Base-by-base conservation (phyloP, 2,797 vertebrate genomes). In the Sphenopsis melanotis region DNA sequence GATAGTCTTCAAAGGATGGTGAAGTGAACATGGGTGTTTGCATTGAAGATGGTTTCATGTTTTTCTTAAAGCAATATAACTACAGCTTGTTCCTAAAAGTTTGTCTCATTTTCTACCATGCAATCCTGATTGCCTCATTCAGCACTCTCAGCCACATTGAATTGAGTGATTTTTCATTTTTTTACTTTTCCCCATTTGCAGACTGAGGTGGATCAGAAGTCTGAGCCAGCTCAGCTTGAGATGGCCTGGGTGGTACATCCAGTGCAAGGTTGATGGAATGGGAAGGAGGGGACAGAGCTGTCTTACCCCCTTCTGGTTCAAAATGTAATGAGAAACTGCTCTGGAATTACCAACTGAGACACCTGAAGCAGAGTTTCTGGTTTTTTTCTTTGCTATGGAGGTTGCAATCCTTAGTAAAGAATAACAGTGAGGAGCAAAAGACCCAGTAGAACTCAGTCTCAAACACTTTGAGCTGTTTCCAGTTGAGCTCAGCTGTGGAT, bases 401-500 rank as follows among this genome's bases (percentile, higher is more conserved):
- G 29, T 17, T 76, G 47, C 46, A 89, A 1, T 83, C n/a, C 23
- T 61, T 65, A 65, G 29, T 24, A 22, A 57, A 68, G 65, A 47
- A 4, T 55, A 42, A 39, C 22, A 34, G 15, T 21, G 29, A 71
- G 61, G 26, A 57, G 2, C 11, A 44, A 53, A 75, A 21, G 12
- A 68, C 15, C 8, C 7, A 30, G 13, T 53, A 22, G 18, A n/a
- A 17, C 14, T 57, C 0, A 0, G 12, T 78, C 53, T 83, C 0
- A 1, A 66, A 7, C 18, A 37, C 30, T 39, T 87, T 20, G 34
- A 29, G 15, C 27, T 78, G 15, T n/a, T 70, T 60, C 37, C 24
- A 57, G n/a, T 69, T 89, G 26, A 75, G 14, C 21, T 80, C 52
- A 49, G 18, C 44, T 80, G 36, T 41, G 21, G 32, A 15, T 90